Evolutionary conservation across 2,797 vertebrate genomes (phyloP).

Genomic region (Pelodytes ibericus): DNA sequence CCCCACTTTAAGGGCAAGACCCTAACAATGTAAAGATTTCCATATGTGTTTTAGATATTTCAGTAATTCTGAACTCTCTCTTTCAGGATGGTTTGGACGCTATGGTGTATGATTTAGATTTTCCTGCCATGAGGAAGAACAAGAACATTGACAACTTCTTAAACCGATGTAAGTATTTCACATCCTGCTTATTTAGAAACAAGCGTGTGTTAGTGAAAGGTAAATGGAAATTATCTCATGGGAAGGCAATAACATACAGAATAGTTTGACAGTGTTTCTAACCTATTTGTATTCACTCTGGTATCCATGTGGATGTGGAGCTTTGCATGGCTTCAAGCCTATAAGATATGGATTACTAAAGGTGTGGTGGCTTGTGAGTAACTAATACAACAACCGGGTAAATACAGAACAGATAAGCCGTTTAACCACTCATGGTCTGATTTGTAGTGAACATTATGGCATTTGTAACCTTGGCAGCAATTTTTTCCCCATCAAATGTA

Average conservation of each 20-base stretch:
- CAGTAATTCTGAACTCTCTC: slow-evolving; percentile 30
- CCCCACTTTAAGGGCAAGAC: too few species aligned
- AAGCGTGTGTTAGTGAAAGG: not conserved
- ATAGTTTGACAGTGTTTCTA: too few species aligned
- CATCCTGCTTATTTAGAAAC: not conserved
- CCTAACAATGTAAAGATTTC: too few species aligned
- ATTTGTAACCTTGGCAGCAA: too few species aligned
- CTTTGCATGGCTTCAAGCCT: not conserved
- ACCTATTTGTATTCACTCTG: too few species aligned
- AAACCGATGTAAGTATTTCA: slow-evolving; percentile 94
- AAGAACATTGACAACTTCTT: slow-evolving; percentile 99
- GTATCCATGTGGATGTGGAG: too few species aligned
- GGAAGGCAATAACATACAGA: too few species aligned
- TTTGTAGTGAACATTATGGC: too few species aligned
- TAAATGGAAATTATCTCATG: not conserved
- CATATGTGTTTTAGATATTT: too few species aligned
- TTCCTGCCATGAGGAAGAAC: slow-evolving; percentile 98
- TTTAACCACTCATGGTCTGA: too few species aligned
- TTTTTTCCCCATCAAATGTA: too few species aligned
- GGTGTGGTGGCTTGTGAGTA: slow-evolving; percentile 35
- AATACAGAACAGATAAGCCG: slow-evolving; percentile 8
- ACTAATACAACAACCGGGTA: slow-evolving; percentile 9
- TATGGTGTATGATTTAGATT: slow-evolving; percentile 98
- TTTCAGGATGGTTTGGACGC: slow-evolving; percentile 95
- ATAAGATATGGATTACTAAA: slow-evolving; percentile 1